These are phyloP conservation scores for Endomychus coccineus DNA, from an alignment of 2,888 invertebrate genomes.

Conservation along the genomic window DNA sequence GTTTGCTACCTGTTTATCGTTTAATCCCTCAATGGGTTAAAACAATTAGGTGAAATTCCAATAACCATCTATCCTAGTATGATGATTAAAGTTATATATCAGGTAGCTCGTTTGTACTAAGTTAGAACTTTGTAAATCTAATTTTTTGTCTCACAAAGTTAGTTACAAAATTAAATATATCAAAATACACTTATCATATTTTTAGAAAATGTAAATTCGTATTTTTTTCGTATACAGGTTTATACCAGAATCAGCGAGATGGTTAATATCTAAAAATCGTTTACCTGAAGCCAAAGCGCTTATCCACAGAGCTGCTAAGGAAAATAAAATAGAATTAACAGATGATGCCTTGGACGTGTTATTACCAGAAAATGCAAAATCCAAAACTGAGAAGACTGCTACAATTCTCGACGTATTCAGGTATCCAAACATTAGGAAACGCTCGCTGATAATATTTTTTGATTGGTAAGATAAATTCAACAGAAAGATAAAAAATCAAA, in stretches of 20 bases:
- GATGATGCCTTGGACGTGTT: constrained; percentile 48
- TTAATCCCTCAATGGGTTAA: no score
- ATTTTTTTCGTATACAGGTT: constrained; percentile 38
- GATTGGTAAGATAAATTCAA: constrained; percentile 54
- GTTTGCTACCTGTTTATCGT: no score
- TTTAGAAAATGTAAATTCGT: no score
- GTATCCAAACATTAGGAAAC: constrained; percentile 57
- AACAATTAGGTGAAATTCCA: no score
- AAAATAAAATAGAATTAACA: constrained; percentile 55
- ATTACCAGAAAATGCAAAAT: constrained; percentile 33
- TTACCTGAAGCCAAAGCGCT: constrained; percentile 54
- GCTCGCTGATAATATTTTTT: constrained; percentile 62
- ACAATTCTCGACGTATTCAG: constrained; percentile 54
- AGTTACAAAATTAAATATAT: no score
- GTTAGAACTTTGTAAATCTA: no score
- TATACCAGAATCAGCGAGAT: constrained; percentile 67
- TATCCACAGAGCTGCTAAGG: constrained; percentile 56
- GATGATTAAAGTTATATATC: no score
- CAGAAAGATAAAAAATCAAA: background rate
- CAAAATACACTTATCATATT: no score
- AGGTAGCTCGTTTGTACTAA: no score
- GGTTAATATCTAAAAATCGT: constrained; percentile 60
- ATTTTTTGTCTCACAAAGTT: no score
- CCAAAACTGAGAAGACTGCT: constrained; percentile 38
- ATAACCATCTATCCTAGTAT: no score